phyloP scores from a whole-genome alignment of 2,888 invertebrate genomes.

The Drosophila barbarae region DNA sequence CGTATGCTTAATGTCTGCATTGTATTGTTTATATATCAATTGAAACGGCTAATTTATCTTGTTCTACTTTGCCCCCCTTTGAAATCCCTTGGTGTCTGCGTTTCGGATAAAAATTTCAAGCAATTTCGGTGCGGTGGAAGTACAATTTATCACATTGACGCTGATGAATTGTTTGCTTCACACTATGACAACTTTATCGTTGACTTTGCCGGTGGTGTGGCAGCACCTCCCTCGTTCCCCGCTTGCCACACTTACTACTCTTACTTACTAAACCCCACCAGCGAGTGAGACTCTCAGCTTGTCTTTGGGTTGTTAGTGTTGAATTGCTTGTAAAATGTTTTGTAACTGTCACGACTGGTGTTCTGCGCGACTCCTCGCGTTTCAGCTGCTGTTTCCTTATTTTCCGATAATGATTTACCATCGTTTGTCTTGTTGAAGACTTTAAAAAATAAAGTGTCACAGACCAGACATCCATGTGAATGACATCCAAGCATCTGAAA shows the following conservation, averaged over 20 bases:
- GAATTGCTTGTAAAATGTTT: slow-evolving; percentile 48
- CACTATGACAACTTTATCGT: slow-evolving; percentile 75
- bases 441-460: slow-evolving; percentile 15
- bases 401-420: slow-evolving; percentile 38
- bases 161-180: slow-evolving; percentile 71
- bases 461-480: not conserved
- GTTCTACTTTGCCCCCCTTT: slow-evolving; percentile 51
- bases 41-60: slow-evolving; percentile 64
- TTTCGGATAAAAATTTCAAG: slow-evolving; percentile 56
- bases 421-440: slow-evolving; percentile 24
- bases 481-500: too few relatives aligned
- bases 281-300: slow-evolving; percentile 21
- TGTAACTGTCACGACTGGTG: slow-evolving; percentile 42
- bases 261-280: slow-evolving; percentile 7
- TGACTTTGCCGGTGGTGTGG: slow-evolving; percentile 27
- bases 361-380: slow-evolving; percentile 17
- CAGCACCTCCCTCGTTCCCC: not conserved
- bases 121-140: slow-evolving; percentile 59
- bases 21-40: slow-evolving; percentile 66
- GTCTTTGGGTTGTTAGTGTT: slow-evolving; percentile 30
- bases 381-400: slow-evolving; percentile 14
- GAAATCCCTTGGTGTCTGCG: not conserved
- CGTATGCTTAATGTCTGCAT: slow-evolving; percentile 46
- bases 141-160: slow-evolving; percentile 73
- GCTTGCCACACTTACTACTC: slow-evolving; percentile 11